Evolutionary conservation across 2,113 vertebrate species (phyloP), one percentile per base, ranked within the genome.

Genomic region (Onychorhynchus coronatus): DNA sequence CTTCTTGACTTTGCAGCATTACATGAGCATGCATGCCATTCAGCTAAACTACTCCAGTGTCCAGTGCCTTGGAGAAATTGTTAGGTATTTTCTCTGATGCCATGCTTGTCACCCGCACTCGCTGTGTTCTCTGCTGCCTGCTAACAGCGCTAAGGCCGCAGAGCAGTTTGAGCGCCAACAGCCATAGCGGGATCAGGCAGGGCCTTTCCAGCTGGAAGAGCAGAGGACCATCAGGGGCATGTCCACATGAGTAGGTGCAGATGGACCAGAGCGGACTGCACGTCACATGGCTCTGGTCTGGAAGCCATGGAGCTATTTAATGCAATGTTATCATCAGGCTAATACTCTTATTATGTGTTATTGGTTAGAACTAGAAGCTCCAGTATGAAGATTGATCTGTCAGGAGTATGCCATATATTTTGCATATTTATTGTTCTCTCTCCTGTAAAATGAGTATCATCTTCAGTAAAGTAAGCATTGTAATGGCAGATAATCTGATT

Each of bases 81-180:
- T 86, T 91, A 94, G 76, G 77, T 88, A 91, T 95, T 96, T 96
- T 93, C 93, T 95, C 84, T 94, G 75, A 35, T 89, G 87, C 81
- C 71, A 6, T 8, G 87, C 85, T 72, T 82, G 70, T 93, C 88
- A 79, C 95, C 94, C 96, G 96, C 46, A 9, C 91, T 82, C 0
- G 2, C 41, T 68, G 47, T 17, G 23, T 44, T 85, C 28, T 76
- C 73, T 4, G 2, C 75, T 83, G 91, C 82, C 50, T 6, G 46
- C 77, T 88, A 4, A 18, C 0, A 1, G 85, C 1, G 1, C 88
- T 80, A 25, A 6, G 14, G 67, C 91, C 63, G 1, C 0, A 0
- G 77, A 96, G 74, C 94, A 95, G 93, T 95, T 78, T 85, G 96
- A 93, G 70, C 8, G 49, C 94, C 22, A 5, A 19, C 22, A 71